A percentile compares a stretch with the other conserved stretches of the same genome.
These are phyloP conservation scores for Drosophila watanabei DNA, from an alignment of 1,140 invertebrate genomes.

Conservation along the genomic window DNA sequence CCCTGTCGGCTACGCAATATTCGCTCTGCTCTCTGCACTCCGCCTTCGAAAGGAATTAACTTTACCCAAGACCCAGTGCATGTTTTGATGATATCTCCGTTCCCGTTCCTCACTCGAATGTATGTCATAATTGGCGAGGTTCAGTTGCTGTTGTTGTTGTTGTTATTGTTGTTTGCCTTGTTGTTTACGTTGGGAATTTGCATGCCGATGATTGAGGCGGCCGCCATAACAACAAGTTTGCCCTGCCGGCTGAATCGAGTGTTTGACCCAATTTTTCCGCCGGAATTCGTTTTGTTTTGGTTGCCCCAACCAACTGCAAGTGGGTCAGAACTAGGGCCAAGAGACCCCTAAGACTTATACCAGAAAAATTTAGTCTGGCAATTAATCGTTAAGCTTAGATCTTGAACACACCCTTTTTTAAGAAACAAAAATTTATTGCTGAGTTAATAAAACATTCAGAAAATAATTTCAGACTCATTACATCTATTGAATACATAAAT, in stretches of 20 bases:
- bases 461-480: fast-evolving
- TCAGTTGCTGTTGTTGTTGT: conserved; percentile 11
- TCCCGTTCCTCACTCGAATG: conserved; percentile 28
- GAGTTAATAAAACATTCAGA: background rate
- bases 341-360: background rate
- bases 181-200: conserved; percentile 48
- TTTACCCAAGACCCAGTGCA: conserved; percentile 3
- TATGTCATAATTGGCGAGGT: conserved; percentile 51
- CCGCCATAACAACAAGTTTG: conserved; percentile 56
- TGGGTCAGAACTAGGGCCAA: conserved; percentile 32
- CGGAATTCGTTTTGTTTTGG: conserved; percentile 33
- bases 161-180: conserved; percentile 30
- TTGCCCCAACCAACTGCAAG: conserved; percentile 20
- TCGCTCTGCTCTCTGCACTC: background rate
- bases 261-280: conserved; percentile 44
- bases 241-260: conserved; percentile 37
- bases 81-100: conserved; percentile 38
- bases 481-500: too few relatives aligned
- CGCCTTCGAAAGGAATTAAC: conserved; percentile 15
- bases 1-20: conserved; percentile 69
- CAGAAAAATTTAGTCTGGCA: background rate
- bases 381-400: conserved; percentile 27
- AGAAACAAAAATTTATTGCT: conserved; percentile 56
- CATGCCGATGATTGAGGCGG: conserved; percentile 41
- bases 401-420: background rate